Conservation (phyloP, 2,113 vertebrate species). For the Puntigrus tetrazona region DNA sequence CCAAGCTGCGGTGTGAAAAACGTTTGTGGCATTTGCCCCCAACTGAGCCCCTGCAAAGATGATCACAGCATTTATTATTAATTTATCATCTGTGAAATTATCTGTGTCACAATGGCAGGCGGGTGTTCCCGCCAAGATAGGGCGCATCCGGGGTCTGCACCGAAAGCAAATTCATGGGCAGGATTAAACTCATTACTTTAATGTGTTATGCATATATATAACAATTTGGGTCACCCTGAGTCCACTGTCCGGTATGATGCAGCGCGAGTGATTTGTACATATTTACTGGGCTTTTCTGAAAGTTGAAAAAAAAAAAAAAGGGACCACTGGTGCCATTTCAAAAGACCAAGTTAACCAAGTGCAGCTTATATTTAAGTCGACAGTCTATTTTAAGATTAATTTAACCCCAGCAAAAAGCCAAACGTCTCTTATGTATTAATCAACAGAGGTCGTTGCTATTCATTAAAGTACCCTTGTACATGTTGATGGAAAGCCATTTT, state of each 20-base stretch:
- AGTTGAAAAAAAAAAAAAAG: background rate
- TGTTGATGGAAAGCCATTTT: background rate
- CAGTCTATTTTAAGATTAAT: slow-evolving; percentile 8
- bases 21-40: slow-evolving; percentile 68
- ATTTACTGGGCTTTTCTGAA: background rate
- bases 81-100: slow-evolving; percentile 58
- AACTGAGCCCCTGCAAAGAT: slow-evolving; percentile 59
- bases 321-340: background rate
- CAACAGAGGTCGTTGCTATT: background rate
- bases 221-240: background rate
- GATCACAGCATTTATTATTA: slow-evolving; percentile 57
- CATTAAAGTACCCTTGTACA: slow-evolving; percentile 7
- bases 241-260: background rate
- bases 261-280: background rate
- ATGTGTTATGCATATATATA: slow-evolving; percentile 13
- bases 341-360: background rate
- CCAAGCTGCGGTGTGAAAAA: slow-evolving; percentile 67
- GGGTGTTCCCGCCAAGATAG: slow-evolving; percentile 39
- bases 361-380: background rate
- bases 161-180: background rate
- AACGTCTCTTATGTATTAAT: slow-evolving; percentile 8
- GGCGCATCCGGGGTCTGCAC: slow-evolving; percentile 12
- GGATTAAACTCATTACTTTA: slow-evolving; percentile 26
- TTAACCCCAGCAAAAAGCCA: slow-evolving; percentile 2
- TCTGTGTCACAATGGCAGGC: slow-evolving; percentile 15